phyloP scores from a whole-genome alignment of 2,888 invertebrate genomes.

The Idaea aversata region DNA sequence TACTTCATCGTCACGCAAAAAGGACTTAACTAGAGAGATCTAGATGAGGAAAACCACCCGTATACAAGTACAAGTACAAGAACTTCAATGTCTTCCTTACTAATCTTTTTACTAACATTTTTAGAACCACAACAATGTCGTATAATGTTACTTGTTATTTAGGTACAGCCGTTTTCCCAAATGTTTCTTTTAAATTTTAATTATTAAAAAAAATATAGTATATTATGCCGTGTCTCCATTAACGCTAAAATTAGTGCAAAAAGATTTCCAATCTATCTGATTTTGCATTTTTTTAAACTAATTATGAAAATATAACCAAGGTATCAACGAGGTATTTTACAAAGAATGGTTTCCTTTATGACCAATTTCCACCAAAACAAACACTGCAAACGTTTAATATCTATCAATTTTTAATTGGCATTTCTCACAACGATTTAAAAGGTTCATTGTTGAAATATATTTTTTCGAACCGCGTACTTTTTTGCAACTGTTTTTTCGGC shows the following conservation, averaged over 20 bases:
- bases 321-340: not conserved
- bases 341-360: not conserved
- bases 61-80: too few species aligned
- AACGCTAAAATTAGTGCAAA: not conserved
- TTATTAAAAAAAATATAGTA: not conserved
- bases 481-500: conserved; percentile 68
- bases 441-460: conserved; percentile 72
- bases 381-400: conserved; percentile 34
- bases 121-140: too few species aligned
- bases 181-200: not conserved
- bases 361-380: not conserved
- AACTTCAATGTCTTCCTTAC: too few species aligned
- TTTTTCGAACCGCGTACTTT: conserved; percentile 55
- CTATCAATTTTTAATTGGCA: conserved; percentile 80
- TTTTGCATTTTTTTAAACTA: too few species aligned
- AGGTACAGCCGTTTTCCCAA: not conserved
- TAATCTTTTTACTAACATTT: too few species aligned
- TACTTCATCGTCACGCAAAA: too few species aligned
- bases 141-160: not conserved
- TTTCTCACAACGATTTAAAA: conserved; percentile 75
- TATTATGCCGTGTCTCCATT: not conserved
- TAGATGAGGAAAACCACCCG: too few species aligned
- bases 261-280: not conserved
- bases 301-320: not conserved
- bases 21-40: too few species aligned